These are phyloP conservation scores for Pleuronectes platessa DNA, from an alignment of 2,113 vertebrate species.

Conservation along the genomic window DNA sequence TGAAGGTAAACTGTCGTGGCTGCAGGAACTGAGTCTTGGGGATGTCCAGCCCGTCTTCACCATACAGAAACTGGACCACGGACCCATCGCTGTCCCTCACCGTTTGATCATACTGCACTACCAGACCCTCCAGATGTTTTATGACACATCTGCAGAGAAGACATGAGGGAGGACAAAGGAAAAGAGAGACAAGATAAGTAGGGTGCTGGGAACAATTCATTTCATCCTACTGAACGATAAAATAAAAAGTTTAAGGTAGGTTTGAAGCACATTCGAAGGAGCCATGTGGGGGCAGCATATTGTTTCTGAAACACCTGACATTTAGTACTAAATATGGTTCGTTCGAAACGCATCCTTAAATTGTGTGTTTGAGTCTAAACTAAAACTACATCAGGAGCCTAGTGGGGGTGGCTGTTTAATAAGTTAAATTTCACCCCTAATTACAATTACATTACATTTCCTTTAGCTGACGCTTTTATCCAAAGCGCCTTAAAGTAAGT, in stretches of 20 bases:
- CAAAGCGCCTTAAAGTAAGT: no score
- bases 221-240: no score
- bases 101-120: slow-evolving; percentile 95
- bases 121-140: slow-evolving; percentile 96
- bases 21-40: slow-evolving; percentile 96
- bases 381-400: no score
- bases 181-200: background rate
- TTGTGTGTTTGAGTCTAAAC: no score
- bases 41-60: slow-evolving; percentile 95
- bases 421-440: no score
- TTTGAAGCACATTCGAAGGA: no score
- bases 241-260: no score
- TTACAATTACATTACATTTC: background rate
- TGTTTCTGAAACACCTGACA: background rate
- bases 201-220: no score
- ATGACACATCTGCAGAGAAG: slow-evolving; percentile 69
- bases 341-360: no score
- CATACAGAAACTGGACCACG: slow-evolving; percentile 96
- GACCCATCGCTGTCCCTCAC: slow-evolving; percentile 97
- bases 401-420: no score
- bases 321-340: background rate
- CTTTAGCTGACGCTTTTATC: no score
- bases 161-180: background rate
- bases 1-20: slow-evolving; percentile 90
- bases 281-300: no score